These are phyloP conservation scores for Chloroceryle inda DNA, from an alignment of 2,797 vertebrate genomes.

Conservation along the genomic window DNA sequence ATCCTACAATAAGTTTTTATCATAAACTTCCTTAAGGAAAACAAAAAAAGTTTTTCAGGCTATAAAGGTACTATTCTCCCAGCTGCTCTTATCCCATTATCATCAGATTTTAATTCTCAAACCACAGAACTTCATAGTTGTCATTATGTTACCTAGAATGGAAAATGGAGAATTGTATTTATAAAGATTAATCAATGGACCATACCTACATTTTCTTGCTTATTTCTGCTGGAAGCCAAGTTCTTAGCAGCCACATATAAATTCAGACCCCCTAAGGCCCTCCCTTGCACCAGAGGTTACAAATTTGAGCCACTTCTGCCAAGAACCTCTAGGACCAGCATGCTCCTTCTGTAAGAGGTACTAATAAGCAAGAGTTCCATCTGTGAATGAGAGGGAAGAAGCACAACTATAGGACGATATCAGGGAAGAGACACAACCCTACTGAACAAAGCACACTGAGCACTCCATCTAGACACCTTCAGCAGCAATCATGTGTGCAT, in stretches of 20 bases:
- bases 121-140: neutral
- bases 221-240: neutral
- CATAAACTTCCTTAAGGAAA: neutral
- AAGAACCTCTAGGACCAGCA: neutral
- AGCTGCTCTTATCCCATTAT: neutral
- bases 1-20: neutral
- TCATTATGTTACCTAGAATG: neutral
- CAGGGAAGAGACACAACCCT: neutral
- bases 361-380: neutral
- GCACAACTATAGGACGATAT: fast-evolving
- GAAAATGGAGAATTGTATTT: neutral
- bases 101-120: neutral
- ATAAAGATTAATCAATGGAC: neutral
- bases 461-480: neutral
- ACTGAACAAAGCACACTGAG: neutral
- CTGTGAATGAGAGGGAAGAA: neutral
- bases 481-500: neutral
- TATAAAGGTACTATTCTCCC: neutral
- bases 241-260: neutral
- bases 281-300: neutral
- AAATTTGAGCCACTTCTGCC: neutral
- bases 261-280: neutral
- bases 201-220: neutral
- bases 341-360: neutral
- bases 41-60: neutral